Percentiles rank a stretch among this genome's conserved stretches.
Evolutionary conservation across 23 tunicate species (phyloP).

Genomic region (Aplidium turbinatum): DNA sequence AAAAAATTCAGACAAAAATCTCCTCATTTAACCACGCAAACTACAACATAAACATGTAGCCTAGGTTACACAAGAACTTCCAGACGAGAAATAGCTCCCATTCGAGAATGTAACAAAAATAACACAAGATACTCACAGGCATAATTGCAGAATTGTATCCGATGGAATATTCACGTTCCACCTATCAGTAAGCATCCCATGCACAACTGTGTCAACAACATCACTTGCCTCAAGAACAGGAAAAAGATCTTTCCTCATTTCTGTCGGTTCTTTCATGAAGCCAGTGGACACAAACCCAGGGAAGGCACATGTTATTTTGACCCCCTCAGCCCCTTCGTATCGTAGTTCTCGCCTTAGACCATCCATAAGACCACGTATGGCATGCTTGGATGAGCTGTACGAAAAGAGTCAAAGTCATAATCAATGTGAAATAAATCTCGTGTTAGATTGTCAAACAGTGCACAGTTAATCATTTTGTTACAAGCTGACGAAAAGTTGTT

Average conservation of each 20-base stretch:
- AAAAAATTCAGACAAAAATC: no score
- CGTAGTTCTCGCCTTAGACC: slow-evolving; percentile 46
- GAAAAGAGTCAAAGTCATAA: not conserved
- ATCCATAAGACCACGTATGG: slow-evolving; percentile 51
- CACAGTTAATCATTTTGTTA: no score
- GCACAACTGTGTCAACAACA: slow-evolving; percentile 40
- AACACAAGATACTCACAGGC: no score
- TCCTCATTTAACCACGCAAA: no score
- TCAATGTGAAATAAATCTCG: not conserved
- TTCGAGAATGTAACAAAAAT: no score
- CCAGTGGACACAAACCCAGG: slow-evolving; percentile 56
- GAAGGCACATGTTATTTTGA: slow-evolving; percentile 38
- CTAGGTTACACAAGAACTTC: no score
- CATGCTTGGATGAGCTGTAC: slow-evolving; percentile 47
- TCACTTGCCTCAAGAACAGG: slow-evolving; percentile 25
- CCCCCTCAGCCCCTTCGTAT: slow-evolving; percentile 23
- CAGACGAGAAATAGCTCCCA: no score
- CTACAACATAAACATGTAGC: no score
- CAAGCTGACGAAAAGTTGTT: no score
- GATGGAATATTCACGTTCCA: not conserved
- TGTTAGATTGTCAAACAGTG: no score
- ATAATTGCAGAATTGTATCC: no score
- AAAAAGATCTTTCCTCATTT: not conserved
- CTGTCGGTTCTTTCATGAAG: slow-evolving; percentile 38
- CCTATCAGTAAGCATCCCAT: slow-evolving; percentile 15